Evolutionary conservation across 2,113 vertebrate species (phyloP), one percentile per base, ranked within the genome.

Genomic region (Osmerus mordax): DNA sequence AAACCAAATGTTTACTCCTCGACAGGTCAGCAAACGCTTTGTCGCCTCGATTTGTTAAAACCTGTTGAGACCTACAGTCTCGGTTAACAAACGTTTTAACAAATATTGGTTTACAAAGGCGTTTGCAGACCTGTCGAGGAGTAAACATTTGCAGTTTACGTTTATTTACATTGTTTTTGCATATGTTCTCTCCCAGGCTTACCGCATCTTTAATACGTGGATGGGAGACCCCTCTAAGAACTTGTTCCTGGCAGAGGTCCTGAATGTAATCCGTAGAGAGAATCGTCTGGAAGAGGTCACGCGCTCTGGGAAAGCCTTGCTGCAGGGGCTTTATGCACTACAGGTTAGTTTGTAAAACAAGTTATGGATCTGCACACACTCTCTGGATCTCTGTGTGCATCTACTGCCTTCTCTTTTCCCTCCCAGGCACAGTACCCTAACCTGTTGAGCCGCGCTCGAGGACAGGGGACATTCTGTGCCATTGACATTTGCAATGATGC

Each of bases 181-280:
- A 0, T 56, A n/a, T 32, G 66, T 1, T 65, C 23, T 73, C 69
- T 73, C 79, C 32, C 81, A 99, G 97, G 87, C 94, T 0, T 99
- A 96, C 82, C 93, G 97, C 59, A 99, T 99, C 88, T 99, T 99
- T 80, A 99, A 99, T 85, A 99, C 97, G 0, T 99, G 97, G 97
- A 95, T 99, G 89, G 97, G 97, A 25, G 97, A 99, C 78, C 97
- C 97, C 0, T 92, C 96, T 19, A 99, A 99, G 91, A 99, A 95
- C 87, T 78, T 99, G 62, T 85, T 99, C 77, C 91, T 99, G 60
- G 84, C 89, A 0, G 97, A 98, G 88, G 97, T 99, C 75, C 94
- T 99, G 69, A 96, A 94, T 3, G 89, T 99, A 69, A 98, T 99
- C 74, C 95, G 94, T 74, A 90, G 81, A 71, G 96, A 98, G 70